Base-by-base conservation (phyloP, 2,113 vertebrate genomes). In the Oxyura jamaicensis region DNA sequence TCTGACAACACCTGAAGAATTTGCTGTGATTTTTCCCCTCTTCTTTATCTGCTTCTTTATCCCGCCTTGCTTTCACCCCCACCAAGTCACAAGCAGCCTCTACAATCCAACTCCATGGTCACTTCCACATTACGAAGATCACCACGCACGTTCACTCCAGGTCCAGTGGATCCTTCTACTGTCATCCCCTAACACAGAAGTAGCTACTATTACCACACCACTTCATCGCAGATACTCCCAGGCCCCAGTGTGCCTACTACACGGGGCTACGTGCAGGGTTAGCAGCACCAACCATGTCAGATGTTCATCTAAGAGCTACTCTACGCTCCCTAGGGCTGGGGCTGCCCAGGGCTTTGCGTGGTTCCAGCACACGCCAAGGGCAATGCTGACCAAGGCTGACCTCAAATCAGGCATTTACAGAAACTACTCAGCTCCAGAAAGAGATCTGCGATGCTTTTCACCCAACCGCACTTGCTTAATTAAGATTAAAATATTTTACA, bases 121-220 rank as follows among this genome's bases (percentile, higher is more conserved):
- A 20, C 36, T 71, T 65, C 35, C 23, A 67, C 25, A 7, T 35
- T 33, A 53, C 22, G 39, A 41, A 65, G 41, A 65, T 55, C 31
- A n/a, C 7, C 2, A 0, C 3, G 3, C 1, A 1, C 23, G 26
- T 53, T 65, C 48, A 31, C 46, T 63, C 36, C 59, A 71, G 46
- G 48, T 68, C 65, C 86, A 90, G 33, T 2, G 12, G 63, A 72
- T 76, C 29, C 39, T 56, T 53, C 23, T 36, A 8, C 18, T 63
- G 46, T 11, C 21, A 73, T 19, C 10, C 26, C 35, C 44, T 28
- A 35, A 84, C 63, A 48, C 68, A 81, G 35, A 71, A 28, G 39
- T 6, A 67, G 50, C 39, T 10, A 23, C 16, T 59, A 7, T n/a
- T 44, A 28, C 12, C 13, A 22, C 12, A 60, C 19, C 18, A 56